phyloP scores from a whole-genome alignment of 2,888 invertebrate species.

The Fissipunctia ypsillon region DNA sequence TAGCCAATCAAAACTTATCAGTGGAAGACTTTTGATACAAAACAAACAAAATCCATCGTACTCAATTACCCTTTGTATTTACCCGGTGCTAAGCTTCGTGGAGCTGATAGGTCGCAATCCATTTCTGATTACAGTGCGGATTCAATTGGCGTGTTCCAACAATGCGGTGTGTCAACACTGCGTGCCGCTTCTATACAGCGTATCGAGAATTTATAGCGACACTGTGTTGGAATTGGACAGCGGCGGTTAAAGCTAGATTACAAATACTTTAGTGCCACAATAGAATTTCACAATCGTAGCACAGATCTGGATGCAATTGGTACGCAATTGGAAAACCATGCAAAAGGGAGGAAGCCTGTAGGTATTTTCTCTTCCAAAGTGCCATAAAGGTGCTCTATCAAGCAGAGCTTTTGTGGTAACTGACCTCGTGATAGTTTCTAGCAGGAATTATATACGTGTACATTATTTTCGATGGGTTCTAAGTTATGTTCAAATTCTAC shows the following conservation, averaged over 20 bases:
- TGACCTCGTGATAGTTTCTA: neutral
- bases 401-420: neutral
- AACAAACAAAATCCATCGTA: slow-evolving; percentile 63
- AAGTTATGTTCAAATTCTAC: neutral
- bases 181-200: slow-evolving; percentile 48
- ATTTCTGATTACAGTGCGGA: slow-evolving; percentile 65
- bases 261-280: slow-evolving; percentile 62
- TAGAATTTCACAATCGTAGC: slow-evolving; percentile 60
- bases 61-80: slow-evolving; percentile 72
- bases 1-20: slow-evolving; percentile 44
- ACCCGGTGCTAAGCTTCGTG: slow-evolving; percentile 67
- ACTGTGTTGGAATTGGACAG: slow-evolving; percentile 54
- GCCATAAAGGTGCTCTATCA: neutral
- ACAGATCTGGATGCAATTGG: slow-evolving; percentile 55
- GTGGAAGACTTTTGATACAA: slow-evolving; percentile 56
- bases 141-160: slow-evolving; percentile 61
- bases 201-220: slow-evolving; percentile 55
- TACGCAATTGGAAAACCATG: slow-evolving; percentile 43
- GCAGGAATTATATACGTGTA: neutral
- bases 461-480: neutral
- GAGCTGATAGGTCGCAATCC: slow-evolving; percentile 58
- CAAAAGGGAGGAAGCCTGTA: slow-evolving; percentile 1
- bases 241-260: slow-evolving; percentile 58
- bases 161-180: slow-evolving; percentile 52
- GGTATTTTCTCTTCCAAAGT: neutral